These are phyloP conservation scores for Calephelis perditalis DNA, from an alignment of 2,888 invertebrate genomes.

Conservation along the genomic window DNA sequence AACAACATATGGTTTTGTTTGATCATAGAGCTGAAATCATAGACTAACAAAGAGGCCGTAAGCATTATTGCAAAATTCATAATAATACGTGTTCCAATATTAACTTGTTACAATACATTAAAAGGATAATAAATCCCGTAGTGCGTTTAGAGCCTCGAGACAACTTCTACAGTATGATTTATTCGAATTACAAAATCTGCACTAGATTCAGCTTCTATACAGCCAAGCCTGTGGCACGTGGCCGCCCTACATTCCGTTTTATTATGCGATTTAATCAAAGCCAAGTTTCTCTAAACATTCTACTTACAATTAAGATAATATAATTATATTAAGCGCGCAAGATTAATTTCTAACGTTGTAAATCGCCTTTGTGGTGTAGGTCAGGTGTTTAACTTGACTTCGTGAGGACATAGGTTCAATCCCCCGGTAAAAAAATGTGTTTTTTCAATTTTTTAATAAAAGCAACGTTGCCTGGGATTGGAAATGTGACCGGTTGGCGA, in stretches of 20 bases:
- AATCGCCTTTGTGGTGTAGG: too few species aligned
- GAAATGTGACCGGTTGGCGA: too few species aligned
- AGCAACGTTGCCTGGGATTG: too few species aligned
- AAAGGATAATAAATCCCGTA: conserved; percentile 17
- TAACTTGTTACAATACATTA: conserved; percentile 4
- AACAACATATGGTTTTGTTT: too few species aligned
- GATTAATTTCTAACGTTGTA: background rate
- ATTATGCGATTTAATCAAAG: conserved; percentile 26
- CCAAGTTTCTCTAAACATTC: conserved; percentile 5
- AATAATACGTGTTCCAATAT: background rate
- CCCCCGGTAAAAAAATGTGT: too few species aligned
- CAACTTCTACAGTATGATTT: conserved; percentile 25
- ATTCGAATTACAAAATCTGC: conserved; percentile 33
- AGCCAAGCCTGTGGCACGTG: conserved; percentile 37
- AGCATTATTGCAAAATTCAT: background rate
- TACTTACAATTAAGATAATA: conserved; percentile 5
- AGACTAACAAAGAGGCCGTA: background rate
- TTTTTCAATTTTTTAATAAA: too few species aligned
- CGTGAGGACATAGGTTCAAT: too few species aligned
- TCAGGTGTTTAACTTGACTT: too few species aligned
- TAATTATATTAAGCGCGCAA: background rate
- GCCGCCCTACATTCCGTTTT: conserved; percentile 37
- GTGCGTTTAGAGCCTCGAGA: conserved; percentile 17
- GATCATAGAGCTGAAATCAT: background rate
- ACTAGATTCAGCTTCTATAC: conserved; percentile 28